A percentile compares a stretch with the other conserved stretches of the same genome.
Conservation (phyloP, 2,797 vertebrate species). For the Coregonus suidteri region DNA sequence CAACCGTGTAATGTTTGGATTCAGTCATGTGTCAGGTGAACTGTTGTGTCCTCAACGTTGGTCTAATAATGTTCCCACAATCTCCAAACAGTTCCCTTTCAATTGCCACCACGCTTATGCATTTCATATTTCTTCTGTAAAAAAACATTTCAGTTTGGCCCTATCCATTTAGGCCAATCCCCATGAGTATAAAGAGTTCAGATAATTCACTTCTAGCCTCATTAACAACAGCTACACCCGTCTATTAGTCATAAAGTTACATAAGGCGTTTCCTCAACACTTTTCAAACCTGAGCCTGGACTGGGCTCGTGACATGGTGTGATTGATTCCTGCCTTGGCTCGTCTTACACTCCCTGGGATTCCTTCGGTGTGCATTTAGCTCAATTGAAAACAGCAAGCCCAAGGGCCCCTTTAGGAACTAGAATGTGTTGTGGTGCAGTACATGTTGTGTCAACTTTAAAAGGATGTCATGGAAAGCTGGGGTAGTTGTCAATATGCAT, state of each 20-base stretch:
- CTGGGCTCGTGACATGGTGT: constrained; percentile 29
- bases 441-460: not conserved
- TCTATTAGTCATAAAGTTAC: constrained; percentile 34
- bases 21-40: too few species aligned
- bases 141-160: too few species aligned
- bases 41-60: too few species aligned
- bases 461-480: constrained; percentile 23
- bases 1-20: too few species aligned
- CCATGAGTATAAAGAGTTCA: not conserved
- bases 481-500: constrained; percentile 1
- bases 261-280: constrained; percentile 38
- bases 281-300: constrained; percentile 39
- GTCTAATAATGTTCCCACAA: too few species aligned
- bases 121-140: too few species aligned
- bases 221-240: constrained; percentile 28
- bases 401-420: constrained; percentile 28
- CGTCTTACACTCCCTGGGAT: constrained; percentile 22
- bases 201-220: not conserved
- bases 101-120: too few species aligned
- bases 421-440: constrained; percentile 1
- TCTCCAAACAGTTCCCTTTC: too few species aligned
- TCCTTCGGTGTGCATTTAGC: constrained; percentile 21
- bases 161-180: too few species aligned
- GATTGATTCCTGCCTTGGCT: constrained; percentile 31
- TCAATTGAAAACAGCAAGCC: constrained; percentile 12